These are phyloP conservation scores for Cladorhizidae sp. DNA, from an alignment of 37 sponge, comb jelly and placozoan species.

Conservation along the genomic window DNA sequence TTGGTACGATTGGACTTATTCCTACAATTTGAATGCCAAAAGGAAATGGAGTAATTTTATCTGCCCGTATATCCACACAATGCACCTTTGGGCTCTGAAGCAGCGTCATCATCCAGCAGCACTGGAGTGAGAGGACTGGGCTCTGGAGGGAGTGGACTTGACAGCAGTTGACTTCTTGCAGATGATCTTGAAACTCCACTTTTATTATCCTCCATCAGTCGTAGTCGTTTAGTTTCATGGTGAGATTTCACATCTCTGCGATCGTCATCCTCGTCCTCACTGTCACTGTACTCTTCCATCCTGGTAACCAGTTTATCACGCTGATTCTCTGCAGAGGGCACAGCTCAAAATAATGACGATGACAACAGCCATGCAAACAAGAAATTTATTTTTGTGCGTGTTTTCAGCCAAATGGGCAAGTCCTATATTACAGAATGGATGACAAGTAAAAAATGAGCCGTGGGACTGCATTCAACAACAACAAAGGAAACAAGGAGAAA, in stretches of 20 bases:
- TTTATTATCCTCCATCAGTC: constrained; percentile 14
- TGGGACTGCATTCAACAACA: no score
- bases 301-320: constrained; percentile 77
- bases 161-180: not conserved
- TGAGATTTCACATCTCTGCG: constrained; percentile 36
- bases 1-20: not conserved
- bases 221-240: constrained; percentile 28
- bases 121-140: constrained; percentile 72
- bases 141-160: constrained; percentile 67
- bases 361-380: no score
- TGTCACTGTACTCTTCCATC: constrained; percentile 88
- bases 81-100: constrained; percentile 3
- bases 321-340: constrained; percentile 74
- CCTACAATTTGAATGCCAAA: not conserved
- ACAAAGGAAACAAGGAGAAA: no score
- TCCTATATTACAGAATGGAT: no score
- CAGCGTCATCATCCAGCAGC: constrained; percentile 14
- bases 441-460: no score
- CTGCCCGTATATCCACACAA: not conserved
- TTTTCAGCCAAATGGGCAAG: no score
- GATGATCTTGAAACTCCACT: not conserved
- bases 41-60: not conserved
- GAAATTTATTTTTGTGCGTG: no score
- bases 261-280: constrained; percentile 89
- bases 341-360: no score